Percentiles rank a stretch among this genome's conserved stretches.
These are phyloP conservation scores for Leistus spinibarbis DNA, from an alignment of 2,888 invertebrate genomes.

Conservation along the genomic window DNA sequence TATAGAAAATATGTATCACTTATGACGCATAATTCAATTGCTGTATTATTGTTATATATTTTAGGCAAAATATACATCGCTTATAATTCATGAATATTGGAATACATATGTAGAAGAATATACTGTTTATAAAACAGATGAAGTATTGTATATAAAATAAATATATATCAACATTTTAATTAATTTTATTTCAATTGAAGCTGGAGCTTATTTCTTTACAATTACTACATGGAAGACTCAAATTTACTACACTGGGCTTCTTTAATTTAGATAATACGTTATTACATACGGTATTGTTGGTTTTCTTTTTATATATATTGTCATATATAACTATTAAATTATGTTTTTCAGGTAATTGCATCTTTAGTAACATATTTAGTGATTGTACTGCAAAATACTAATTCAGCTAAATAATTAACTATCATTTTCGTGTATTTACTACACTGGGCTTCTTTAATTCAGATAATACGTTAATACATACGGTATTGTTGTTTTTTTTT, in stretches of 20 bases:
- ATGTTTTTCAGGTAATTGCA: constrained; percentile 14
- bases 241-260: constrained; percentile 14
- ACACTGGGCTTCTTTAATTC: constrained; percentile 10
- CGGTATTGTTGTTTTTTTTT: background rate
- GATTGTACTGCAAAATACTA: background rate
- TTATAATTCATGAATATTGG: constrained; percentile 22
- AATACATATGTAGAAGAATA: constrained; percentile 1
- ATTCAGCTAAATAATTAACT: background rate
- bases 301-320: background rate
- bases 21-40: too few species aligned
- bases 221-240: constrained; percentile 10
- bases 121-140: background rate
- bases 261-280: constrained; percentile 10
- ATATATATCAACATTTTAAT: background rate
- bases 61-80: constrained; percentile 12
- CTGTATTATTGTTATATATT: background rate
- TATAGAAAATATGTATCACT: too few species aligned
- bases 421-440: too few species aligned
- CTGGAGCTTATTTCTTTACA: constrained; percentile 13
- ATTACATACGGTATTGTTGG: constrained; percentile 5
- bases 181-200: constrained; percentile 1
- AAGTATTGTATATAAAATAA: constrained; percentile 6
- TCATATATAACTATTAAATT: too few species aligned
- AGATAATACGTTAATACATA: constrained; percentile 7
- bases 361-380: constrained; percentile 11